Evolutionary conservation across 1,140 invertebrate species (phyloP).

Genomic region (Gonioctena quinquepunctata): DNA sequence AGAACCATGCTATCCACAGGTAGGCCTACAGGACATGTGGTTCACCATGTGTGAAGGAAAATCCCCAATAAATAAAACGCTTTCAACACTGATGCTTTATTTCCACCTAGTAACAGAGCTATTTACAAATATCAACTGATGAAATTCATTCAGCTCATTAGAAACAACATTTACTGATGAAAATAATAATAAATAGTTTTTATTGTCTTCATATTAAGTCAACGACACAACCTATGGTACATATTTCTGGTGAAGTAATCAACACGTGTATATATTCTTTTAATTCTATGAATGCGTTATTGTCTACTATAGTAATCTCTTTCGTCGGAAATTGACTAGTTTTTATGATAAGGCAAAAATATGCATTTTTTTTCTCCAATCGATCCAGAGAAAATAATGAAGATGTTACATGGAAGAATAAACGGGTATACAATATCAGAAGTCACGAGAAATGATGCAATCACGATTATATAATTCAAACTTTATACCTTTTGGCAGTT

Average conservation of each 20-base stretch:
- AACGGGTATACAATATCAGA: no score
- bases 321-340: background rate
- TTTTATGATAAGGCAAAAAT: background rate
- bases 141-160: background rate
- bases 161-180: background rate
- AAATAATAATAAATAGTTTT: background rate
- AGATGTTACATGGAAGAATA: no score
- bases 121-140: background rate
- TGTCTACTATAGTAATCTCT: background rate
- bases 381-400: no score
- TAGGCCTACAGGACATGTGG: no score
- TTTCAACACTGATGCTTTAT: constrained; percentile 7
- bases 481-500: no score
- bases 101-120: constrained; percentile 8
- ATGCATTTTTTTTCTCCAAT: no score
- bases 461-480: no score
- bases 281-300: background rate
- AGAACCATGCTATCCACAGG: no score
- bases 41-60: no score
- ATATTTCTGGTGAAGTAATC: constrained; percentile 3
- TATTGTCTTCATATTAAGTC: background rate
- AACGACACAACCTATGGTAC: background rate
- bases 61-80: no score
- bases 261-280: background rate
- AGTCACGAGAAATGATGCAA: no score